phyloP scores from a whole-genome alignment of 2,797 vertebrate species.

The Dermochelys coriacea region DNA sequence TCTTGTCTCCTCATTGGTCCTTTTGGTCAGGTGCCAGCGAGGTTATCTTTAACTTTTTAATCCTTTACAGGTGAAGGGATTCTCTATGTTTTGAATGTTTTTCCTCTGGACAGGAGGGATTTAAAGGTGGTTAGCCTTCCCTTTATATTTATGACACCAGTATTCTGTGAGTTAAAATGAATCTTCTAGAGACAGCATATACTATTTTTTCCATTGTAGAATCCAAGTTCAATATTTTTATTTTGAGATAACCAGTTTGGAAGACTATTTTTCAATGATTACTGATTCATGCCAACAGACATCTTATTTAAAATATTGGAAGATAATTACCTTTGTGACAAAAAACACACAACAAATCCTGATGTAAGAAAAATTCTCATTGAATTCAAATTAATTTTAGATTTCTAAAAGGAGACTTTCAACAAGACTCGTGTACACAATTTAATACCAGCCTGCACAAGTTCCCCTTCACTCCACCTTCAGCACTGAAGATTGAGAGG shows the following conservation, averaged over 20 bases:
- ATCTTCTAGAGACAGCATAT: slow-evolving; percentile 9
- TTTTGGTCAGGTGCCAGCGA: too few relatives aligned
- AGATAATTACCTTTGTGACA: neutral
- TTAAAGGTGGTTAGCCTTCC: too few relatives aligned
- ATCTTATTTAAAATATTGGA: neutral
- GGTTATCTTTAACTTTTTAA: too few relatives aligned
- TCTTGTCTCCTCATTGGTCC: too few relatives aligned
- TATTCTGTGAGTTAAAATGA: slow-evolving; percentile 25
- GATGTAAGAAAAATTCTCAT: neutral
- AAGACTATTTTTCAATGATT: neutral
- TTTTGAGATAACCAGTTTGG: slow-evolving; percentile 20
- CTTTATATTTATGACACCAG: neutral
- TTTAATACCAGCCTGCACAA: neutral
- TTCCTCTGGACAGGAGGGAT: too few relatives aligned
- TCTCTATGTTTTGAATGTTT: too few relatives aligned
- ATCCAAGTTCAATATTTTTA: neutral
- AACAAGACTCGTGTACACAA: neutral
- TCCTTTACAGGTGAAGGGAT: too few relatives aligned
- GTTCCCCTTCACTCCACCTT: neutral
- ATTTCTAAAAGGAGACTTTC: neutral
- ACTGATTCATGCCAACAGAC: neutral
- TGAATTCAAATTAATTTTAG: neutral
- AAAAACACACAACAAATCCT: neutral
- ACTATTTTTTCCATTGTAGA: neutral
- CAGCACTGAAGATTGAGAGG: accelerated